These are phyloP conservation scores for Tragelaphus strepsiceros DNA, from an alignment of 2,113 vertebrate genomes.

Conservation along the genomic window DNA sequence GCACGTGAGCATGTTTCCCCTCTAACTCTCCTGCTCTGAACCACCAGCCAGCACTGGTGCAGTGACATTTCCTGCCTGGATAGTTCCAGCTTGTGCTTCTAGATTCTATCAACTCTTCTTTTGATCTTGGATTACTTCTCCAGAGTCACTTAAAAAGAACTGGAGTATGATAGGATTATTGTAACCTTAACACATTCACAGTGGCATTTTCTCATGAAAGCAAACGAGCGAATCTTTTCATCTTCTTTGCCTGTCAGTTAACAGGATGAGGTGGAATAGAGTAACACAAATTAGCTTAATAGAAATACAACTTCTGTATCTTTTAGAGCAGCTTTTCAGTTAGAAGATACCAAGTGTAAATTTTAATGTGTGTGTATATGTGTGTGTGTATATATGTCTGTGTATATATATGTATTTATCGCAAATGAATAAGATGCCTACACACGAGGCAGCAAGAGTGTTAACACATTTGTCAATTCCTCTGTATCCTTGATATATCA, in stretches of 20 bases:
- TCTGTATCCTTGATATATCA: conserved; percentile 14
- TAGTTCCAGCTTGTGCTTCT: background rate
- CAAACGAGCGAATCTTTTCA: background rate
- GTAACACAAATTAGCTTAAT: conserved; percentile 14
- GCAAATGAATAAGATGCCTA: background rate
- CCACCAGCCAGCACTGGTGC: background rate
- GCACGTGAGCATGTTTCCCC: background rate
- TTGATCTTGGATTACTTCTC: conserved; percentile 16
- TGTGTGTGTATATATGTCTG: background rate
- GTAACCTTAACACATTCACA: conserved; percentile 2
- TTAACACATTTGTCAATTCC: background rate
- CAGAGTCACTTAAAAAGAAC: conserved; percentile 3
- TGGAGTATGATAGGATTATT: background rate
- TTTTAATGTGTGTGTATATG: background rate
- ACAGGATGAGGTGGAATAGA: background rate
- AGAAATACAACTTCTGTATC: background rate
- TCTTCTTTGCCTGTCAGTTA: conserved; percentile 31
- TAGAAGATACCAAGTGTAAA: background rate
- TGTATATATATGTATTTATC: background rate
- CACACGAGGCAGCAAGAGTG: background rate
- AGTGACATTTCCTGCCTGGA: background rate
- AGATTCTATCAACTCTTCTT: background rate
- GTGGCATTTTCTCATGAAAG: conserved; percentile 18
- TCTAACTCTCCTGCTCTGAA: background rate
- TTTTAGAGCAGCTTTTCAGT: conserved; percentile 26